Evolutionary conservation across 2,888 invertebrate species (phyloP).

Genomic region (Tineola bisselliella): DNA sequence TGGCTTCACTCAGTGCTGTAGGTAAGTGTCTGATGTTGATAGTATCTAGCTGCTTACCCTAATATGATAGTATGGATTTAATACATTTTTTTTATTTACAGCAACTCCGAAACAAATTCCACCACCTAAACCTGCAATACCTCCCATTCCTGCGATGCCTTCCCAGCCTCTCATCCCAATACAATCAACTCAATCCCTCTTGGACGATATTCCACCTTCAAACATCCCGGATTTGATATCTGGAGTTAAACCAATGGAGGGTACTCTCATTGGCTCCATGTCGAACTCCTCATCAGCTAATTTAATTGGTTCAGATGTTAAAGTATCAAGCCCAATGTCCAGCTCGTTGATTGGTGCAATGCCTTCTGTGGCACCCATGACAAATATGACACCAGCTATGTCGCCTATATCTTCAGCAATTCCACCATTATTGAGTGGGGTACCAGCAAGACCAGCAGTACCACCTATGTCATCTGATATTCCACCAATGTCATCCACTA

Average conservation of each 20-base stretch:
- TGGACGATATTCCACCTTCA: conserved; percentile 13
- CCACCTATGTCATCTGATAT: background rate
- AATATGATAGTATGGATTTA: too few species aligned
- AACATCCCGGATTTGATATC: conserved; percentile 48
- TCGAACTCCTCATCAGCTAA: conserved; percentile 35
- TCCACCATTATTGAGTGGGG: background rate
- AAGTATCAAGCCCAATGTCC: conserved; percentile 15
- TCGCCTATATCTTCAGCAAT: background rate
- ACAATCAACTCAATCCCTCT: conserved; percentile 11
- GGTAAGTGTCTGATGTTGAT: too few species aligned
- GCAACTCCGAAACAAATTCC: conserved; percentile 16
- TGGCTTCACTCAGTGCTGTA: conserved; percentile 72
- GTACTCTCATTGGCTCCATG: conserved; percentile 30
- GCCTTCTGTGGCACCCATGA: background rate
- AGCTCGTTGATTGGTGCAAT: background rate
- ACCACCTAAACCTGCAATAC: conserved; percentile 25
- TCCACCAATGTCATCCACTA: background rate
- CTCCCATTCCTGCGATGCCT: conserved; percentile 15
- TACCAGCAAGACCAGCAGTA: background rate
- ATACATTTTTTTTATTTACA: conserved; percentile 1
- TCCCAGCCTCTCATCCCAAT: conserved; percentile 15
- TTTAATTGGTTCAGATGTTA: conserved; percentile 20
- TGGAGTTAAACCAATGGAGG: conserved; percentile 33
- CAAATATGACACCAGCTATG: background rate
- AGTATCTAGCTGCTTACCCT: too few species aligned